Evolutionary conservation across 2,113 vertebrate genomes (phyloP), one percentile per base, ranked within the genome.

Genomic region (Chiloscyllium plagiosum): DNA sequence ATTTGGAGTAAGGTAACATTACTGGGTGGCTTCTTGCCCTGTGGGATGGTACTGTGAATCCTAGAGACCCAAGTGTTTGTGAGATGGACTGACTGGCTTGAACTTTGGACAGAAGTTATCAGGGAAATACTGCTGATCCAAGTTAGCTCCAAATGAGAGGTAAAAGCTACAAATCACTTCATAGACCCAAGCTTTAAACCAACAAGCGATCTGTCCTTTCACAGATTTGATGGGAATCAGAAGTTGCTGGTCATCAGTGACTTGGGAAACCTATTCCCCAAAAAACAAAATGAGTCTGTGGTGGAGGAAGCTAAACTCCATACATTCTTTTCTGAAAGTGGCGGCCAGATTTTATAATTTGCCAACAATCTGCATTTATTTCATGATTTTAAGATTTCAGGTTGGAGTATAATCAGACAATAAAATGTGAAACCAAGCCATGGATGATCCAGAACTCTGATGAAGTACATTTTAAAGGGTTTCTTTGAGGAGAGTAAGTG

Each of bases 221-320:
- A 95, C 94, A 95, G 94, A 42, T 95, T 95, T 70, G 94, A 76
- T 52, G 42, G 52, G 24, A 76, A 95, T 15, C 94, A 33, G 68
- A 95, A 52, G 47, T 96, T 97, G 56, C 68, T 99, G n/a, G 96
- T 99, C 86, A 96, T 98, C 17, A 97, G 98, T 0, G 98, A 99
- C 66, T 95, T 99, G 86, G 99, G 99, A n/a, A 98, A 98, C 97
- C 96, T 96, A 89, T 99, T 99, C 97, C 97, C 98, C 96, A 96
- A 97, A 97, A 52, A 97, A 98, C 72, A 97, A 96, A 0, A 33
- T 96, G 96, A 98, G 96, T 15, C 96, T 26, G 90, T 85, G 96
- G 0, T 98, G 97, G 98, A 97, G 96, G 72, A 96, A 98, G 98
- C 99, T 99, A 96, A 96, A 96, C 6, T 22, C 8, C 26, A 37